Evolutionary conservation across 2,113 vertebrate genomes (phyloP), one percentile per base, ranked within the genome.

Genomic region (Rostratula benghalensis): DNA sequence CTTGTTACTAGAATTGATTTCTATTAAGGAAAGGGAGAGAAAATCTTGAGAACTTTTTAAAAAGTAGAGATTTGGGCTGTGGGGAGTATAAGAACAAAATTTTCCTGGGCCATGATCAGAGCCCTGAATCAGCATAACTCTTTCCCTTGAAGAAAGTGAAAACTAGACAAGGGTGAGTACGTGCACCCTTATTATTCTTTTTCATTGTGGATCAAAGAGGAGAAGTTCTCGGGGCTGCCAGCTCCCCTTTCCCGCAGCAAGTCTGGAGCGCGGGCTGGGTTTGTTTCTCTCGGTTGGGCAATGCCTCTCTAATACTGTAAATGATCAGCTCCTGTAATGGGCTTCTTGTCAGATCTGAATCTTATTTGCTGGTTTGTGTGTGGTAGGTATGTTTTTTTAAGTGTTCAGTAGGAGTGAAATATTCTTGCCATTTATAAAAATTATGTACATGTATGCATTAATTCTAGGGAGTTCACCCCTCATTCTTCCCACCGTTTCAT

Each of bases 131-230:
- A 85, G 74, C 70, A 51, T 64, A 91, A 75, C 25, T 76, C n/a
- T 88, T 94, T 93, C 73, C 86, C 92, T 74, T 87, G 67, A 94
- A 93, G 91, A 94, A 87, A 92, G 83, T 87, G 89, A 92, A 82
- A 96, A 87, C 61, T 82, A 91, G 93, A 60, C 37, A 74, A 71
- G 89, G 74, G 45, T 27, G 13, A 94, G 57, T 59, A 79, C 0
- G 0, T 25, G 25, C 61, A 79, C 89, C 45, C 87, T 93, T 88
- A 80, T 87, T 95, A 91, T 91, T 83, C 83, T 91, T 93, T 85
- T 79, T 83, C 74, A 48, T 79, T 79, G 73, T 89, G 86, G 90
- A 94, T 96, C 92, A 97, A 96, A 96, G 94, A 91, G 54, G 67
- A 79, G n/a, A 67, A 89, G 84, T 93, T 95, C 76, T 81, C 6